These are phyloP conservation scores for Calyptomena viridis DNA, from an alignment of 2,113 vertebrate species.

Conservation along the genomic window DNA sequence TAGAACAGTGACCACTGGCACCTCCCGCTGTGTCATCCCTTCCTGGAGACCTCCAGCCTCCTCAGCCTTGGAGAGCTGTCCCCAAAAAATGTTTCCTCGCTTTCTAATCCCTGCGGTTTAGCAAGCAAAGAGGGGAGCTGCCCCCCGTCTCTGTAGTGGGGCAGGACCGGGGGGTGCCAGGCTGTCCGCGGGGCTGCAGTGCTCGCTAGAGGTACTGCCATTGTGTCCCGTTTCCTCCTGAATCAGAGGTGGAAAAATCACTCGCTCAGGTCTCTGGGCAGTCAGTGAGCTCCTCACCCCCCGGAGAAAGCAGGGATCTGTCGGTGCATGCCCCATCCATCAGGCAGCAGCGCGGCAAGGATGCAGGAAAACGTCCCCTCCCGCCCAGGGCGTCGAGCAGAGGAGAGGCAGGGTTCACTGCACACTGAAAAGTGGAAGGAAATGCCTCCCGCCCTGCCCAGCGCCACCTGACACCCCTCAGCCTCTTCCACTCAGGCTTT, in stretches of 20 bases:
- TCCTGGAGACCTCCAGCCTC: background rate
- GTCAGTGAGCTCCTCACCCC: background rate
- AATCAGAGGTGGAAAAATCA: background rate
- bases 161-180: background rate
- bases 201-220: fast-evolving
- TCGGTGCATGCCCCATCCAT: fast-evolving
- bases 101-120: background rate
- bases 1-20: background rate
- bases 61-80: background rate
- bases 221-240: background rate
- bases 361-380: background rate
- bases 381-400: fast-evolving
- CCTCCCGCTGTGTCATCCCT: background rate
- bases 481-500: background rate
- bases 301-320: background rate
- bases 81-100: background rate
- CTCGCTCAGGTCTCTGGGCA: background rate
- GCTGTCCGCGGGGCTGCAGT: background rate
- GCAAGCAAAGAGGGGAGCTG: background rate
- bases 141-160: fast-evolving
- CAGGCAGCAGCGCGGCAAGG: background rate
- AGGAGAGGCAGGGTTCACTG: background rate
- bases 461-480: background rate
- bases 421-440: fast-evolving
- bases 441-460: fast-evolving